Conservation (phyloP, 1,140 invertebrate genomes). For the Metaphire vulgaris region DNA sequence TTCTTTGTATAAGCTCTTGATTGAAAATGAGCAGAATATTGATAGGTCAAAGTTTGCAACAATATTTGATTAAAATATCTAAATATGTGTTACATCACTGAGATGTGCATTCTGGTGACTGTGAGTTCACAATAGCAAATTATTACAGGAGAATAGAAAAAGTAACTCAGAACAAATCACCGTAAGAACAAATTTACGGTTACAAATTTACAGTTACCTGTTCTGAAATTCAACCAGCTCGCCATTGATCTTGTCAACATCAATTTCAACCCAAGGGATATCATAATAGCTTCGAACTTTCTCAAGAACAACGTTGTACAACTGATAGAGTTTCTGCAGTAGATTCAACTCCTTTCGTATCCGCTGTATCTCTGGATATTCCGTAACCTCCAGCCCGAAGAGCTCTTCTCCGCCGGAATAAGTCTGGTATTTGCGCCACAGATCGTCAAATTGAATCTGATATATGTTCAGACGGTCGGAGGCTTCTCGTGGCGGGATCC, state of each 20-base stretch:
- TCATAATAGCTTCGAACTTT: conserved; percentile 92
- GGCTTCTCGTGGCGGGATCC: conserved; percentile 80
- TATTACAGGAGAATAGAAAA: no score
- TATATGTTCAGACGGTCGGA: conserved; percentile 87
- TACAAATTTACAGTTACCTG: no score
- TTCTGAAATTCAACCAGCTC: conserved; percentile 96
- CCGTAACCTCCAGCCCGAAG: conserved; percentile 80
- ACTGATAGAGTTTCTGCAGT: conserved; percentile 87
- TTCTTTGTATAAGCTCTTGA: no score
- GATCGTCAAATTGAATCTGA: conserved; percentile 85
- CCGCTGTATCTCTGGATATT: conserved; percentile 84
- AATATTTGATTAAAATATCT: no score
- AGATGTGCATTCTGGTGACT: no score
- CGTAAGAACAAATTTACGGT: no score
- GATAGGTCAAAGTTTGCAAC: no score
- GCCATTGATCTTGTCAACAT: conserved; percentile 95
- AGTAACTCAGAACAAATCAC: no score
- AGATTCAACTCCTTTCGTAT: conserved; percentile 89
- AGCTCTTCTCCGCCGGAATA: conserved; percentile 91
- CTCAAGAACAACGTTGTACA: conserved; percentile 95
- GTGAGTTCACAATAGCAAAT: no score
- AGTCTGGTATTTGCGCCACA: conserved; percentile 87
- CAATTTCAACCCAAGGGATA: conserved; percentile 90
- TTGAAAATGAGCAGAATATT: no score
- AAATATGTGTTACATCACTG: no score